Conservation (phyloP, 1,140 invertebrate genomes). For the Diorhabda carinulata region DNA sequence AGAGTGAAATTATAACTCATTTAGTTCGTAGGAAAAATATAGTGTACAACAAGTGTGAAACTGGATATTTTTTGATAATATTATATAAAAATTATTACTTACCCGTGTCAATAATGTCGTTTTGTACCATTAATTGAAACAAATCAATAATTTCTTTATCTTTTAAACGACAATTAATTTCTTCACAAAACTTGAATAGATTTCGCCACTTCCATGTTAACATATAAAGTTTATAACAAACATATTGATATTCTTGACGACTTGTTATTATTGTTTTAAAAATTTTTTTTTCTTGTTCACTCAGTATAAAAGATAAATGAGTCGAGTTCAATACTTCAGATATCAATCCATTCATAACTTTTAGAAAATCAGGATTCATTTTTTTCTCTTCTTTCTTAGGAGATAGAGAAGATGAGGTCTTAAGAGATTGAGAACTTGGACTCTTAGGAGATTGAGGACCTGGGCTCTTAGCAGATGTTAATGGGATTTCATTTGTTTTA, state of each 20-base stretch:
- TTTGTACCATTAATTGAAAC: slow-evolving; percentile 17
- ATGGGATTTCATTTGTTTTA: too few relatives aligned
- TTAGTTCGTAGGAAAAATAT: too few relatives aligned
- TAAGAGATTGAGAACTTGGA: neutral
- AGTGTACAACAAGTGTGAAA: too few relatives aligned
- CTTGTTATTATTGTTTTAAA: neutral
- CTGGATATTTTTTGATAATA: too few relatives aligned
- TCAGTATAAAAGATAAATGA: neutral
- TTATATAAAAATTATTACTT: slow-evolving; percentile 3
- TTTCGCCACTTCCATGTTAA: slow-evolving; percentile 22
- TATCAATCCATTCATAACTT: neutral
- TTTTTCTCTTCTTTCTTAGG: slow-evolving; percentile 3
- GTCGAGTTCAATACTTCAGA: neutral
- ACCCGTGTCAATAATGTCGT: slow-evolving; percentile 22
- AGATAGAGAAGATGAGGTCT: neutral
- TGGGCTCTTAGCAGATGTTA: too few relatives aligned
- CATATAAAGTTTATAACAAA: slow-evolving; percentile 22
- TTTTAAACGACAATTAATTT: slow-evolving; percentile 15
- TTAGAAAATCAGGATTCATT: slow-evolving; percentile 4
- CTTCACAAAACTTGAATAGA: slow-evolving; percentile 22
- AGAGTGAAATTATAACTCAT: too few relatives aligned
- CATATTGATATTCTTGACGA: slow-evolving; percentile 11
- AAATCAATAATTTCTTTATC: slow-evolving; percentile 17
- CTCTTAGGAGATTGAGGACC: too few relatives aligned
- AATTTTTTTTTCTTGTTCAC: neutral